phyloP scores from a whole-genome alignment of 1,140 invertebrate genomes.

The Metaphire vulgaris region DNA sequence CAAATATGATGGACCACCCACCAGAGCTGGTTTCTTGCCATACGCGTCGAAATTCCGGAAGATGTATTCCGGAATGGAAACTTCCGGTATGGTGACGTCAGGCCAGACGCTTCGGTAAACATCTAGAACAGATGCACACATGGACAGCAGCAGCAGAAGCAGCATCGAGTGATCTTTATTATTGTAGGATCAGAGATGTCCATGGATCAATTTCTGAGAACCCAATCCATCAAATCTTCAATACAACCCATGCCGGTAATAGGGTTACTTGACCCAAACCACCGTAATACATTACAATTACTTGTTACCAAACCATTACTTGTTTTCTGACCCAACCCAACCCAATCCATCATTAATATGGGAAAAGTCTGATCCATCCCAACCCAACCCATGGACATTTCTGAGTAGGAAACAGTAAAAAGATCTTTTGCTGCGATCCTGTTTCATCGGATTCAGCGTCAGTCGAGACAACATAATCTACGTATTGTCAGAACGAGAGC shows the following conservation, averaged over 20 bases:
- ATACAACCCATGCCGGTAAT: background rate
- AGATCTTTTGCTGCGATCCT: too few relatives aligned
- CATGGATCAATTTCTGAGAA: background rate
- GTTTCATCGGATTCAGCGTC: too few relatives aligned
- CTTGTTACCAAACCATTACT: background rate
- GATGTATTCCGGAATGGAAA: constrained; percentile 2
- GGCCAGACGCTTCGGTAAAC: background rate
- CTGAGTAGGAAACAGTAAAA: too few relatives aligned
- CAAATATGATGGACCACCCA: too few relatives aligned
- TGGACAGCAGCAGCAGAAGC: background rate
- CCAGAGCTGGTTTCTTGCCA: constrained; percentile 3
- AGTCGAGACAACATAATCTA: too few relatives aligned
- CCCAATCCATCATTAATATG: too few relatives aligned
- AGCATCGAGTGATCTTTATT: background rate
- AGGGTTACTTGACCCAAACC: too few relatives aligned
- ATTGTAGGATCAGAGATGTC: too few relatives aligned
- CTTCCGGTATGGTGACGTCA: constrained; percentile 4
- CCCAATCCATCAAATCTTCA: background rate
- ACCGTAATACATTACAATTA: too few relatives aligned
- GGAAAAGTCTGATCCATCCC: too few relatives aligned
- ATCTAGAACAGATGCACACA: background rate
- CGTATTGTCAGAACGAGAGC: too few relatives aligned
- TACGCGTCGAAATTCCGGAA: constrained; percentile 3
- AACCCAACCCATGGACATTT: too few relatives aligned
- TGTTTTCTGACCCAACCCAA: background rate